Percentiles rank a stretch among this genome's conserved stretches.
phyloP scores from a whole-genome alignment of 2,113 vertebrate genomes.

The Elephantulus edwardii region DNA sequence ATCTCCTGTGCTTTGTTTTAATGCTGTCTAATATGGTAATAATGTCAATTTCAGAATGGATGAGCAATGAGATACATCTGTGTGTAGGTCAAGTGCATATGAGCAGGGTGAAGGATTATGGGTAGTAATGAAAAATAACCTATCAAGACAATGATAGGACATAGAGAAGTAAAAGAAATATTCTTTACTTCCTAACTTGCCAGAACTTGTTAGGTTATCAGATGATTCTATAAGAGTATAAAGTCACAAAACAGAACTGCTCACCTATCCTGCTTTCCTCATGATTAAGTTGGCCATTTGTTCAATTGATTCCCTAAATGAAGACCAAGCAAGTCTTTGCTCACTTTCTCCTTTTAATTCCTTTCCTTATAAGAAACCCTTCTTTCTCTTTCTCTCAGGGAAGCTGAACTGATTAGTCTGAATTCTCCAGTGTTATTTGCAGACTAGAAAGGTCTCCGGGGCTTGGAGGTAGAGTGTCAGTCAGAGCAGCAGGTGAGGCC shows the following conservation, averaged over 20 bases:
- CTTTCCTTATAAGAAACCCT: constrained; percentile 64
- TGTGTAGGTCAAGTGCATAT: background rate
- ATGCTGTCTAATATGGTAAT: background rate
- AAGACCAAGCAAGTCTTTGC: constrained; percentile 52
- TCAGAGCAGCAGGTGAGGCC: background rate
- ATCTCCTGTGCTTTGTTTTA: background rate
- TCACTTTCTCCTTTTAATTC: constrained; percentile 54
- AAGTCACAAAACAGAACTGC: constrained; percentile 18
- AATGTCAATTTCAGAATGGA: background rate
- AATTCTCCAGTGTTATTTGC: constrained; percentile 71
- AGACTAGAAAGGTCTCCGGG: constrained; percentile 63
- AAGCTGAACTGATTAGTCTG: constrained; percentile 56
- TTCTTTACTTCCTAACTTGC: background rate
- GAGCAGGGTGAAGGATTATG: background rate
- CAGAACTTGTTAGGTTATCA: background rate
- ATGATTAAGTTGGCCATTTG: background rate
- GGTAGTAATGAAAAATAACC: background rate
- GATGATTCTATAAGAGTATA: constrained; percentile 8
- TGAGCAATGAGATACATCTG: background rate
- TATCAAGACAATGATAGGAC: background rate
- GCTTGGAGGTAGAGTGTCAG: constrained; percentile 44
- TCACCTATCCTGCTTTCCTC: background rate
- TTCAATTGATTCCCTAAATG: constrained; percentile 58
- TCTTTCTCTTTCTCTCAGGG: constrained; percentile 28
- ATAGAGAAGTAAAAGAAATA: background rate